Evolutionary conservation across 2,113 vertebrate genomes (phyloP).

Genomic region (Lanius collurio): DNA sequence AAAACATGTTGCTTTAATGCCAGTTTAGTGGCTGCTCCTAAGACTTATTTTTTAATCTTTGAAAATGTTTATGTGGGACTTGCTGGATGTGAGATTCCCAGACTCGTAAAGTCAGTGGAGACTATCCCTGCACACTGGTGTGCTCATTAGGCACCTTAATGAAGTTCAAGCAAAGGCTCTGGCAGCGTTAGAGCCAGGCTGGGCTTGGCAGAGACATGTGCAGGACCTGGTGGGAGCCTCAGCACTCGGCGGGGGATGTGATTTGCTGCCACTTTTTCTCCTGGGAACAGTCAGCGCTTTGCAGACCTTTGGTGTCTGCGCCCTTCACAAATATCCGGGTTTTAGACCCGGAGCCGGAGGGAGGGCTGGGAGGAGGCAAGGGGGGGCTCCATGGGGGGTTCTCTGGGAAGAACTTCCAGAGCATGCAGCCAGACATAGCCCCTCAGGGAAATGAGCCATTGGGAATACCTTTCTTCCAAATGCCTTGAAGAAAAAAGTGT

Average conservation of each 20-base stretch:
- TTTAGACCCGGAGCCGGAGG: accelerated
- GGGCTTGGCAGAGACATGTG: background rate
- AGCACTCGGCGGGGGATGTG: background rate
- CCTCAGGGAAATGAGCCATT: accelerated
- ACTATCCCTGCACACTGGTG: background rate
- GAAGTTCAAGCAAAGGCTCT: background rate
- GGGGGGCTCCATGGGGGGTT: accelerated
- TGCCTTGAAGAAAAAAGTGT: background rate
- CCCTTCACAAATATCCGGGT: background rate
- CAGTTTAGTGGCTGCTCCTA: background rate
- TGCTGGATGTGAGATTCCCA: background rate
- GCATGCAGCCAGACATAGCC: background rate
- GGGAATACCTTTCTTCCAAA: background rate
- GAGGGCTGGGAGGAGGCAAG: background rate
- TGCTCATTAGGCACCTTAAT: background rate
- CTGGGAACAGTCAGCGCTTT: background rate
- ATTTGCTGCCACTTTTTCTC: background rate
- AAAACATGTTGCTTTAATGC: background rate
- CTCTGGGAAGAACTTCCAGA: background rate
- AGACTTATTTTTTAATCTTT: background rate
- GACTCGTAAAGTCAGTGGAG: accelerated
- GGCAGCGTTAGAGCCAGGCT: background rate
- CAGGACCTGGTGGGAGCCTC: background rate
- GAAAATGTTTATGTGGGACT: background rate
- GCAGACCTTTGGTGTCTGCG: background rate